Evolutionary conservation across 2,113 vertebrate species (phyloP), one percentile per base, ranked within the genome.

Genomic region (Danionella cerebrum): DNA sequence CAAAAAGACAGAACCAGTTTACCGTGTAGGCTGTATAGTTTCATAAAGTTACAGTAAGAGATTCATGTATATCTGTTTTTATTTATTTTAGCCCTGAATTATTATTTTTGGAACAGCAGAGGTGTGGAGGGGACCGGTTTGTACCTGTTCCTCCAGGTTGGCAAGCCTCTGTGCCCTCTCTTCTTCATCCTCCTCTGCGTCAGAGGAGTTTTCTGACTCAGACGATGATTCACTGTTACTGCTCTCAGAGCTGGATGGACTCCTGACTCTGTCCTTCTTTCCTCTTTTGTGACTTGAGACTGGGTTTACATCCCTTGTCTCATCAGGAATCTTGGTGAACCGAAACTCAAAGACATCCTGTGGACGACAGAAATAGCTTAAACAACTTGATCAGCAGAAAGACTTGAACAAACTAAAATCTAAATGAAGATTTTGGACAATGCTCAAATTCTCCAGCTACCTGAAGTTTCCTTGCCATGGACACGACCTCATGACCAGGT

Each of bases 341-440:
- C 83, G 85, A 6, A 75, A 84, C 85, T 98, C 96, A 79, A 97
- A 98, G 67, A 96, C 88, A 25, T 94, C 93, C 96, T 98, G n/a
- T n/a, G 72, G 67, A 60, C 10, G 71, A 13, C 47, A 10, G 3
- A 60, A 14, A 16, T 13, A 33, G 5, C 29, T 39, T 10, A 18
- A 2, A 14, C 6, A 13, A 29, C 4, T 0, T 33, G 9, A 33
- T 33, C 9, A 33, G 9, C 18, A 67, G 16, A 36, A 57, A 54
- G 29, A 5, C 6, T 4, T 10, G 6, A 33, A 33, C 14, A 29
- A 31, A 1, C 9, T 47, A 21, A 13, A 7, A 18, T 1, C 27
- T 16, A 53, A 10, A 18, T 31, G 27, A 0, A 31, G 4, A 33
- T 5, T 33, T 33, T 5, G 9, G 5, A 33, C 29, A 1, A 33